Conservation (phyloP, 2,797 vertebrate genomes). For the Oreonectes daqikongensis region DNA sequence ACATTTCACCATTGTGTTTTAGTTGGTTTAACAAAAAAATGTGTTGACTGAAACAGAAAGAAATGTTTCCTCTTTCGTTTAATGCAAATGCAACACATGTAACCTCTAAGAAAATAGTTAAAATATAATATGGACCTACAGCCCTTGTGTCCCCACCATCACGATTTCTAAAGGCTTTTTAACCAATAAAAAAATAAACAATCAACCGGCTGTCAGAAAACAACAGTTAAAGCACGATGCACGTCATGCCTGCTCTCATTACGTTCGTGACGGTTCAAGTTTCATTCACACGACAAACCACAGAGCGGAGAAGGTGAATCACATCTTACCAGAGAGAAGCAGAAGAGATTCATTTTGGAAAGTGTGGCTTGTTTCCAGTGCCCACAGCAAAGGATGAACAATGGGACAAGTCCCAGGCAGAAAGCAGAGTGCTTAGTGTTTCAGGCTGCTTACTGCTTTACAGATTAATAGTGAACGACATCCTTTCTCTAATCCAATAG, state of each 20-base stretch:
- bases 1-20: slow-evolving; percentile 3
- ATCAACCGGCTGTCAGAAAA: not conserved
- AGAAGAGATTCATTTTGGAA: slow-evolving; percentile 91
- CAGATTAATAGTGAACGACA: slow-evolving; percentile 93
- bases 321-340: slow-evolving; percentile 92
- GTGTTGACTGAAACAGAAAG: not conserved
- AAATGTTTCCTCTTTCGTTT: not conserved
- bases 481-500: slow-evolving; percentile 92
- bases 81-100: not conserved
- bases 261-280: not conserved
- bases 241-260: not conserved
- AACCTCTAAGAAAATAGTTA: not conserved
- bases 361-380: slow-evolving; percentile 25
- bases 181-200: not conserved
- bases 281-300: slow-evolving; percentile 16
- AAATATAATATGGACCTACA: not conserved
- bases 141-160: not conserved
- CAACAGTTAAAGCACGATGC: not conserved
- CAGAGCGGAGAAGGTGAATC: slow-evolving; percentile 24
- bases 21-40: not conserved
- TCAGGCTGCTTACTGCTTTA: slow-evolving; percentile 81
- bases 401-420: slow-evolving; percentile 26
- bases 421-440: slow-evolving; percentile 63
- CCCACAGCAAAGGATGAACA: slow-evolving; percentile 31
- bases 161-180: not conserved